A percentile compares a stretch with the other conserved stretches of the same genome.
Conservation (phyloP, 2,797 vertebrate genomes). For the Esox masquinongy region DNA sequence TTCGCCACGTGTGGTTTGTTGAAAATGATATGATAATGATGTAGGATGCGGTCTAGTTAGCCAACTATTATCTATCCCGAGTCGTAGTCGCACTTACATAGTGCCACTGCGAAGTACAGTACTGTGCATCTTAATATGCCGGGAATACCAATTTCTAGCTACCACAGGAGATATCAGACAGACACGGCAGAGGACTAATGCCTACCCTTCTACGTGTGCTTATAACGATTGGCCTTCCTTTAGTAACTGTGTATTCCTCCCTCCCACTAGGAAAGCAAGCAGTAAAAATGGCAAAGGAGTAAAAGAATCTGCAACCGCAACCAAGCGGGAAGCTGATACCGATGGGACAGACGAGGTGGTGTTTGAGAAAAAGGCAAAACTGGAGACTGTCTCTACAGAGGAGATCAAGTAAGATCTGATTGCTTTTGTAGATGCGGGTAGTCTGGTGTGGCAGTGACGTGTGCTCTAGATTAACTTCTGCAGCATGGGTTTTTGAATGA, state of each 20-base stretch:
- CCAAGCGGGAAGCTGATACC: slow-evolving; percentile 79
- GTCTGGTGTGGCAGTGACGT: too few relatives aligned
- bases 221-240: too few relatives aligned
- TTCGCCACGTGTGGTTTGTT: neutral
- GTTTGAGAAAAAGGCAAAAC: slow-evolving; percentile 83
- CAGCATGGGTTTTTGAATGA: neutral
- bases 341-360: slow-evolving; percentile 75
- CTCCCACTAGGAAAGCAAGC: slow-evolving; percentile 68
- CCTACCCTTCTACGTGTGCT: too few relatives aligned
- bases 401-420: slow-evolving; percentile 81
- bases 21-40: neutral
- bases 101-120: too few relatives aligned
- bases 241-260: neutral
- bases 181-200: too few relatives aligned
- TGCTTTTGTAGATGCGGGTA: neutral
- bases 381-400: slow-evolving; percentile 76
- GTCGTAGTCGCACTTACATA: too few relatives aligned
- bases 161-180: too few relatives aligned
- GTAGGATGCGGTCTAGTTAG: too few relatives aligned
- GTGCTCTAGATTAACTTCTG: neutral
- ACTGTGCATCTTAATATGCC: too few relatives aligned
- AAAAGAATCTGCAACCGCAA: slow-evolving; percentile 43
- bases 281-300: slow-evolving; percentile 59
- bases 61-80: too few relatives aligned
- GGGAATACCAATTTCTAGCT: too few relatives aligned